phyloP scores from a whole-genome alignment of 2,797 vertebrate species.

The Tapera naevia region DNA sequence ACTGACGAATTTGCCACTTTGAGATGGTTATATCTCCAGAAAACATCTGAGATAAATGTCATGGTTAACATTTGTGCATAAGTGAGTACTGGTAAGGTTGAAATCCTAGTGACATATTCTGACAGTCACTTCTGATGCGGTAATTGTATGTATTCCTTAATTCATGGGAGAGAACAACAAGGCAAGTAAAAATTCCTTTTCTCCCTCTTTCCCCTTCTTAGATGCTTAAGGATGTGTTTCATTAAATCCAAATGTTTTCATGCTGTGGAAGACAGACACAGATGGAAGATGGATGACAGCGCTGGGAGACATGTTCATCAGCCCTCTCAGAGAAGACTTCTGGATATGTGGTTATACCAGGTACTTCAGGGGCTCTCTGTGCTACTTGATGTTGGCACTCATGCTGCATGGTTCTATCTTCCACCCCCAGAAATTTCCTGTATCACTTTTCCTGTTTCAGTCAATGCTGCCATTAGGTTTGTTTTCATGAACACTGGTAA shows the following conservation, averaged over 20 bases:
- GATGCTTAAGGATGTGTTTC: background rate
- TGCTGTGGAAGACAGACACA: background rate
- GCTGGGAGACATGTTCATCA: background rate
- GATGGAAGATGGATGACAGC: background rate
- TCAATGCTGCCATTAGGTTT: background rate
- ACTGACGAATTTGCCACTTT: background rate
- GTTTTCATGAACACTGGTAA: background rate
- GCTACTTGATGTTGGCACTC: background rate
- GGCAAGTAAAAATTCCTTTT: background rate
- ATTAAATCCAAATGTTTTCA: background rate
- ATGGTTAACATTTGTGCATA: background rate
- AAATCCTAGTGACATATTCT: background rate
- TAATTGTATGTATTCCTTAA: background rate
- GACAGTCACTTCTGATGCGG: background rate
- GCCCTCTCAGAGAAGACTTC: background rate
- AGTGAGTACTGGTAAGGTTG: background rate
- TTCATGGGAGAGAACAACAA: background rate
- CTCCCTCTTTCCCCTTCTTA: background rate
- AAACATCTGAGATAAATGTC: background rate
- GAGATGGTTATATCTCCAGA: background rate
- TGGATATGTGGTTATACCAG: fast-evolving
- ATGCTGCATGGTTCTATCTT: background rate
- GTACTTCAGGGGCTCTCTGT: background rate
- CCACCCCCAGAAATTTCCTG: background rate
- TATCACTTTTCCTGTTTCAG: background rate